phyloP scores from a whole-genome alignment of 2,797 vertebrate genomes.

The Peromyscus aztecus region DNA sequence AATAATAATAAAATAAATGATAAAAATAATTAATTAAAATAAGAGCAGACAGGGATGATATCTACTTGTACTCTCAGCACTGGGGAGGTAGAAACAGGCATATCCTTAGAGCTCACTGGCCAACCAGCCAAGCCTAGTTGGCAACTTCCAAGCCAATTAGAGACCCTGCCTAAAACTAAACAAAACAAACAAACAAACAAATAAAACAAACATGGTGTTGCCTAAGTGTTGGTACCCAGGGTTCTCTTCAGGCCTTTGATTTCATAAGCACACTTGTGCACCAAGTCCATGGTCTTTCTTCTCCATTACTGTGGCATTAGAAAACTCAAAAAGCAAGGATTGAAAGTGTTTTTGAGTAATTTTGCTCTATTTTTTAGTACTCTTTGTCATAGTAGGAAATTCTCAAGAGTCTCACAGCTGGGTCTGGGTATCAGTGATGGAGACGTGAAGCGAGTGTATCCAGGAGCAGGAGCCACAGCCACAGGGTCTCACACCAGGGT shows the following conservation, averaged over 20 bases:
- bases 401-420: constrained; percentile 12
- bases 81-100: not conserved
- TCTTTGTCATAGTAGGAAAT: not conserved
- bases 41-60: not conserved
- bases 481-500: not conserved
- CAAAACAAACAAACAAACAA: not conserved
- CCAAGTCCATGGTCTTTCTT: not conserved
- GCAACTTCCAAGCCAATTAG: not conserved
- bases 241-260: not conserved
- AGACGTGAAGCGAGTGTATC: not conserved
- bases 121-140: not conserved
- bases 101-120: not conserved
- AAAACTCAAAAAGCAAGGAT: not conserved
- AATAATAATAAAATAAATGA: not conserved
- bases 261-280: not conserved
- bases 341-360: not conserved
- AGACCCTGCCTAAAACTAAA: not conserved
- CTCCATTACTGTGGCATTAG: not conserved
- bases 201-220: not conserved
- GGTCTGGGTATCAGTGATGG: not conserved
- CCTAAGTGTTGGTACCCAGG: not conserved
- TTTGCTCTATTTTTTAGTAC: constrained; percentile 38
- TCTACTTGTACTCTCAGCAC: not conserved
- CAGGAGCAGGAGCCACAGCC: not conserved
- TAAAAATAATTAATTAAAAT: not conserved